Conservation (phyloP, 2,113 vertebrate genomes). For the Tursiops truncatus region DNA sequence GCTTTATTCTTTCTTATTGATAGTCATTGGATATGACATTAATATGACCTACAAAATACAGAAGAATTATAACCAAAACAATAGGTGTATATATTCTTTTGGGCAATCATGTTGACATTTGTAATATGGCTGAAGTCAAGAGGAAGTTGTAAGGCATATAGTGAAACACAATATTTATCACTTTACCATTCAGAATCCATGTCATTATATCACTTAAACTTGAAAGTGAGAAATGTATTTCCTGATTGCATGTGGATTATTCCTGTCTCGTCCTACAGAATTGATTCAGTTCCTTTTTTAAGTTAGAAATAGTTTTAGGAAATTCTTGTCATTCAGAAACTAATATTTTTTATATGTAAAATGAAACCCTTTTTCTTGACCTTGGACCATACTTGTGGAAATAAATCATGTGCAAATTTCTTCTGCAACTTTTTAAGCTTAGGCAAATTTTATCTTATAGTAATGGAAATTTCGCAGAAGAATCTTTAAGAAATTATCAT, state of each 20-base stretch:
- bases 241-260: neutral
- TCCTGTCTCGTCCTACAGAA: neutral
- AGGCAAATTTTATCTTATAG: neutral
- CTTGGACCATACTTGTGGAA: neutral
- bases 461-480: neutral
- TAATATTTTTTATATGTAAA: neutral
- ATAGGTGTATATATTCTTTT: neutral
- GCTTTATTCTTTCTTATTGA: neutral
- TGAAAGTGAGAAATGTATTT: constrained; percentile 12
- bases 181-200: neutral
- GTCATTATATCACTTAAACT: constrained; percentile 2
- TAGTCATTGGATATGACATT: neutral
- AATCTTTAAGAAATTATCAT: neutral
- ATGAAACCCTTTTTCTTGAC: neutral
- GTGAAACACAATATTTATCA: neutral
- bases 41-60: neutral
- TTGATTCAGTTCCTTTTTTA: neutral
- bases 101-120: neutral
- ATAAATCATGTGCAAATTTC: neutral
- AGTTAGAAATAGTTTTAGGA: neutral
- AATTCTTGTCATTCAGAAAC: neutral
- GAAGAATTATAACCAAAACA: neutral
- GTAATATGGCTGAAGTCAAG: neutral
- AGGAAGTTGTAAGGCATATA: neutral
- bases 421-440: neutral